Percentiles rank a stretch among this genome's conserved stretches.
Evolutionary conservation across 2,797 vertebrate genomes (phyloP).

Genomic region (Bufotes viridis): DNA sequence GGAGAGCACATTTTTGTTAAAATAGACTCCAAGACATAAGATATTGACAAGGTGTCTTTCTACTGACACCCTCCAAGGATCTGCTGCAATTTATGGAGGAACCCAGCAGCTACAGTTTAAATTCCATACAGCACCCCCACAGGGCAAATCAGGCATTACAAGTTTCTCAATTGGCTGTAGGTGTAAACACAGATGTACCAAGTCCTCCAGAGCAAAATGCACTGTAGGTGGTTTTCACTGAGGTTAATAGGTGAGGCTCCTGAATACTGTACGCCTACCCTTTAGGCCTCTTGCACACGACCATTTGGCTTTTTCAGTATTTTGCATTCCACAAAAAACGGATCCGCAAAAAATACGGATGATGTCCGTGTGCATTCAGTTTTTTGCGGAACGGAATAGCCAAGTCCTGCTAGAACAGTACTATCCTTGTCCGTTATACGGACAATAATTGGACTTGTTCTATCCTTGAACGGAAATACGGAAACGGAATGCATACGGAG

Average conservation of each 20-base stretch:
- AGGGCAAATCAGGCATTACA: not conserved
- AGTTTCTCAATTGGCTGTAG: not conserved
- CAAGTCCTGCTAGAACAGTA: too few relatives aligned
- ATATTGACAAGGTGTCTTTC: not conserved
- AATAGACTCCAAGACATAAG: not conserved
- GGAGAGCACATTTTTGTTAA: not conserved
- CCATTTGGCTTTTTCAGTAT: too few relatives aligned
- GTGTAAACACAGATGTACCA: not conserved
- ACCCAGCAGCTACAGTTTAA: not conserved
- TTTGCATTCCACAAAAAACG: too few relatives aligned
- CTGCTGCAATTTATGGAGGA: not conserved
- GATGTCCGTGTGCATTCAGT: too few relatives aligned
- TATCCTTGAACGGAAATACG: too few relatives aligned
- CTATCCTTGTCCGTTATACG: too few relatives aligned
- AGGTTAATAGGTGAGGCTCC: not conserved
- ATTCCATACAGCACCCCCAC: not conserved
- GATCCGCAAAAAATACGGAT: too few relatives aligned
- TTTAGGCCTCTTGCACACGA: too few relatives aligned
- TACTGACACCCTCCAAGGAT: not conserved
- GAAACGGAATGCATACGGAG: too few relatives aligned
- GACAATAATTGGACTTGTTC: too few relatives aligned
- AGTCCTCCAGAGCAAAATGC: not conserved
- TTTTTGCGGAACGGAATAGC: too few relatives aligned
- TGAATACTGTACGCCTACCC: too few relatives aligned
- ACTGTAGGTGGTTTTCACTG: not conserved